Conservation (phyloP, 2,113 vertebrate species). For the Siniperca chuatsi region DNA sequence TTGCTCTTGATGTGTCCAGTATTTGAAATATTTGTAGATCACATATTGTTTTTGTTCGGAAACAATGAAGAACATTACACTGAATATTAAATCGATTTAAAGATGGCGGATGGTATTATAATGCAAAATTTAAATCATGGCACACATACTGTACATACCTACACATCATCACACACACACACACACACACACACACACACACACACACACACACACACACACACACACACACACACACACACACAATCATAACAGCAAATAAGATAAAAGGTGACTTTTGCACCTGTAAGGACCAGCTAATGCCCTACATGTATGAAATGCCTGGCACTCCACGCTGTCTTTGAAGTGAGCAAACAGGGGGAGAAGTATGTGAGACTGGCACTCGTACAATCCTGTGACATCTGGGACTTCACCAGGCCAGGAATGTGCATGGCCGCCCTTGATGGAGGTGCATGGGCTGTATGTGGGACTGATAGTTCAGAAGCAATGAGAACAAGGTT, state of each 20-base stretch:
- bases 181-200: background rate
- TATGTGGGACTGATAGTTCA: constrained; percentile 35
- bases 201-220: background rate
- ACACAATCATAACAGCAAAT: background rate
- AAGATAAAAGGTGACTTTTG: constrained; percentile 47
- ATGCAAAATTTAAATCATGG: background rate
- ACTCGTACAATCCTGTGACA: constrained; percentile 45
- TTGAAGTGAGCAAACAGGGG: constrained; percentile 54
- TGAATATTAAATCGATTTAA: background rate
- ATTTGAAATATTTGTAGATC: too few relatives aligned
- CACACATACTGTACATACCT: background rate
- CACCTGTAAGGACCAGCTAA: constrained; percentile 38
- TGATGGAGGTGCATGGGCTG: constrained; percentile 35
- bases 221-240: background rate
- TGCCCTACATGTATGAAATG: constrained; percentile 28
- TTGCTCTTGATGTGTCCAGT: too few relatives aligned
- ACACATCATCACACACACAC: background rate
- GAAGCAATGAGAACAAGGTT: constrained; percentile 37
- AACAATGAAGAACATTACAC: background rate
- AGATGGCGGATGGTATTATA: background rate
- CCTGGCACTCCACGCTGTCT: constrained; percentile 18
- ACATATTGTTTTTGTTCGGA: background rate
- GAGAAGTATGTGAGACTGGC: constrained; percentile 28
- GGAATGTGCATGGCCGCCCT: constrained; percentile 49
- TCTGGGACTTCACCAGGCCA: constrained; percentile 45